A percentile compares a stretch with the other conserved stretches of the same genome.
Conservation (phyloP, 2,888 invertebrate species). For the Ceramica pisi region DNA sequence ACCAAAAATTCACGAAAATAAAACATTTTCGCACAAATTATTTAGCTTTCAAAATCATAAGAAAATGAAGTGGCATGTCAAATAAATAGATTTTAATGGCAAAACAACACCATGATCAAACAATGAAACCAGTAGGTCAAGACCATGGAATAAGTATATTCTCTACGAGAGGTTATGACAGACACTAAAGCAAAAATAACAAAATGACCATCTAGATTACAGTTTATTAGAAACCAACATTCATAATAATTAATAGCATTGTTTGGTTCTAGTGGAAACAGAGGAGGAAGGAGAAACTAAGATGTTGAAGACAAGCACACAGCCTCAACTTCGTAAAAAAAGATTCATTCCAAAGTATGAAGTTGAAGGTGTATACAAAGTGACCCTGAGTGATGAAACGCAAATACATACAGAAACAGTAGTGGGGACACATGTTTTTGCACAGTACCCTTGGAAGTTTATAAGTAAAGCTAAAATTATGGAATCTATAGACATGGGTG, state of each 20-base stretch:
- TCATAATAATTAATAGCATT: neutral
- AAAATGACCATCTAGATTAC: constrained; percentile 33
- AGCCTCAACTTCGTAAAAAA: constrained; percentile 81
- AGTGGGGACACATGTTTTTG: constrained; percentile 93
- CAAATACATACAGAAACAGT: constrained; percentile 92
- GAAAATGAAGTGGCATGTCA: too few species aligned
- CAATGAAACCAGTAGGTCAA: neutral
- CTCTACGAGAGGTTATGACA: neutral
- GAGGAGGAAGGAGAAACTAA: constrained; percentile 57
- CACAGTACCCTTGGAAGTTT: constrained; percentile 94
- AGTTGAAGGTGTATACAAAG: constrained; percentile 90
- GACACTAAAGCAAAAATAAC: neutral
- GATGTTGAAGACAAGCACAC: constrained; percentile 65
- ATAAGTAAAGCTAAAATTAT: constrained; percentile 91
- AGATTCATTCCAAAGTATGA: constrained; percentile 88
- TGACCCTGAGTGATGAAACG: constrained; percentile 90
- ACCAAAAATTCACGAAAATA: too few species aligned
- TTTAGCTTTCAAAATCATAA: too few species aligned
- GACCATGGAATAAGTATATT: neutral
- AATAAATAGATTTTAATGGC: neutral
- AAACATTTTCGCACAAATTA: too few species aligned
- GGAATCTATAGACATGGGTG: constrained; percentile 91
- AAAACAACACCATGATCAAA: neutral
- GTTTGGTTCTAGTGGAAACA: constrained; percentile 71
- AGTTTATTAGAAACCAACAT: neutral